These are phyloP conservation scores for Drosophila colorata DNA, from an alignment of 2,888 invertebrate species.

Conservation along the genomic window DNA sequence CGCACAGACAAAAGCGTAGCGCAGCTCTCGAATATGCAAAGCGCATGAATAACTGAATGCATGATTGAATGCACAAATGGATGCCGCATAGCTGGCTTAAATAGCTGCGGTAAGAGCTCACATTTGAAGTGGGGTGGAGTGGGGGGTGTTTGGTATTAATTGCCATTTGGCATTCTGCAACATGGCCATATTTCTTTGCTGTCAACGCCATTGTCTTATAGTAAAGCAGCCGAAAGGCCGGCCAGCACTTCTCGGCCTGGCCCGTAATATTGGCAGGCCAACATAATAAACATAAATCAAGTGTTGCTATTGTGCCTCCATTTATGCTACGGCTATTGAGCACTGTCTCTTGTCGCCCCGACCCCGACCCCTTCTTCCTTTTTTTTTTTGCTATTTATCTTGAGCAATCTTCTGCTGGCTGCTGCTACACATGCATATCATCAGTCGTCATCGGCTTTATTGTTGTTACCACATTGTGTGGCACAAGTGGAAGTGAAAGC, in stretches of 20 bases:
- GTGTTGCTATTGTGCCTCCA: constrained; percentile 57
- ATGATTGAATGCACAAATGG: constrained; percentile 62
- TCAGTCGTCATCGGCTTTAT: constrained; percentile 75
- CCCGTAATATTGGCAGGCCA: constrained; percentile 65
- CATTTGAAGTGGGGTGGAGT: neutral
- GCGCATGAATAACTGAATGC: constrained; percentile 57
- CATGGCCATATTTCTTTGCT: constrained; percentile 62
- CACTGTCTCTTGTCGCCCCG: neutral
- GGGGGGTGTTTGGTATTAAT: constrained; percentile 55
- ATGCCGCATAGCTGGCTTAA: constrained; percentile 15
- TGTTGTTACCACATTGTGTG: constrained; percentile 50
- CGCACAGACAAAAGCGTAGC: constrained; percentile 37
- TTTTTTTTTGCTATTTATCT: constrained; percentile 63
- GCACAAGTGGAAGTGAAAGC: constrained; percentile 26
- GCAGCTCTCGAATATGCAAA: constrained; percentile 52
- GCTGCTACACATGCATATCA: constrained; percentile 70
- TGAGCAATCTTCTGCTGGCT: constrained; percentile 52
- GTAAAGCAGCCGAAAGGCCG: constrained; percentile 42
- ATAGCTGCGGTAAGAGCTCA: constrained; percentile 18
- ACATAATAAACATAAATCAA: constrained; percentile 79
- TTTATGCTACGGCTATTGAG: constrained; percentile 40
- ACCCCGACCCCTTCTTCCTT: neutral
- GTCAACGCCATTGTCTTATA: constrained; percentile 74
- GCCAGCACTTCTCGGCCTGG: constrained; percentile 6
- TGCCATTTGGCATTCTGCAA: constrained; percentile 55